Evolutionary conservation across 2,888 invertebrate species (phyloP), one percentile per base, ranked within the genome.

Genomic region (Leucophenga montana): DNA sequence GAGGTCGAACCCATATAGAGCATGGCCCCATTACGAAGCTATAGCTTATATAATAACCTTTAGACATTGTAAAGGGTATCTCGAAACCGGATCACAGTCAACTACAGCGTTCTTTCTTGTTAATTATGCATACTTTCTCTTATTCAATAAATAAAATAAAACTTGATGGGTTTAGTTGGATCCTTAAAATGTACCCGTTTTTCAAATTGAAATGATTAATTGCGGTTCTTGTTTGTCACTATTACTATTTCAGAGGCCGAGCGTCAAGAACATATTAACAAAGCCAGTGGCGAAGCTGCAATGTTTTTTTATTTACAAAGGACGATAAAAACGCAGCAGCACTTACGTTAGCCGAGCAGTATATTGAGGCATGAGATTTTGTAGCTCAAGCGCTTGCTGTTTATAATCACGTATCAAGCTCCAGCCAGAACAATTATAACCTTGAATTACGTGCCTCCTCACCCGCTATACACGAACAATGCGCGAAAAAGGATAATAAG

Each of bases 341-440:
- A 0, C 90, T 99, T 50, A 93, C 94, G 14, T 91, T 99, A 72
- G 99, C 99, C 0, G 98, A 99, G 85, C 96, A 98, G 86, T 99
- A 99, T 87, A 96, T 99, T 50, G 90, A 92, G 20, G 98, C 99
- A 14, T 99, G 99, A 89, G 92, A 95, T 13, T 77, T 89, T 68
- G 88, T 89, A 31, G 85, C 85, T 1, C 88, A 89, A 78, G 88
- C 89, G 2, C 75, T 89, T 74, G 80, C 85, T 6, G 88, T 89
- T 48, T 89, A 88, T 73, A 86, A 86, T 73, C 82, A 85, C 8
- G 78, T 88, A 16, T 80, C 87, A 5, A 78, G 69, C 44, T 66
- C 74, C 1, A 73, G 56, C 50, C 67, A 75, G 33, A n/a, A n/a
- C n/a, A 71, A 39, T 0, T 67, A 71, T 62, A 73, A 44, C 39